Evolutionary conservation across 2,113 vertebrate genomes (phyloP), one percentile per base, ranked within the genome.

Genomic region (Lasiurus borealis): DNA sequence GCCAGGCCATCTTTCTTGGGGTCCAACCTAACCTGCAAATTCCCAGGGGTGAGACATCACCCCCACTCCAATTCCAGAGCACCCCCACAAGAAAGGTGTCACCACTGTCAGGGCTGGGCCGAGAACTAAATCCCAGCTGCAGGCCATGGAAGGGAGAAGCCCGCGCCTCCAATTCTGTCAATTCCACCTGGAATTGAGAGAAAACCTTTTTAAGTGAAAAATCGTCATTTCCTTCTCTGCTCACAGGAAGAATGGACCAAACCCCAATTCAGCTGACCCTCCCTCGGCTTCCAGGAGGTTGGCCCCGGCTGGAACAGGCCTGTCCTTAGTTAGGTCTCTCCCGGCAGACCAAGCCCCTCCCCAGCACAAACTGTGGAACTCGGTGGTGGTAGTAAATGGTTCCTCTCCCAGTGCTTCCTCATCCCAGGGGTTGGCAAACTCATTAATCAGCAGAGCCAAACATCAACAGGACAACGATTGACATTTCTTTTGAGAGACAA

Each of bases 211-310:
- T 40, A 90, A 68, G 69, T 73, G 75, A 97, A 48, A 96, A 93
- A 44, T 14, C 97, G 82, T 78, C 81, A 94, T 94, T 96, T 92
- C 91, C 54, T 95, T 10, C 92, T 80, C 34, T 94, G 71, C 36
- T 46, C 82, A 19, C 11, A 13, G 50, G 71, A 15, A 85, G 57
- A 85, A 40, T 0, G 16, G 59, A 40, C 59, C 11, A 11, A 71
- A 25, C 2, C 21, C 31, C 1, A 14, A 36, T 16, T 8, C 64
- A 34, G 8, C 18, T 5, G 40, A 5, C 62, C 83, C 15, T 34
- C 54, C 48, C 0, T 21, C 8, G 14, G 76, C 11, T 44, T 27
- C 69, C 2, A 0, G 0, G 29, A 50, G 46, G 25, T 23, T 18
- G 57, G 18, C 3, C 7, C 59, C 36, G 19, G 12, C 5, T 34